Conservation (phyloP, 2,888 invertebrate genomes). For the Plusia festucae region DNA sequence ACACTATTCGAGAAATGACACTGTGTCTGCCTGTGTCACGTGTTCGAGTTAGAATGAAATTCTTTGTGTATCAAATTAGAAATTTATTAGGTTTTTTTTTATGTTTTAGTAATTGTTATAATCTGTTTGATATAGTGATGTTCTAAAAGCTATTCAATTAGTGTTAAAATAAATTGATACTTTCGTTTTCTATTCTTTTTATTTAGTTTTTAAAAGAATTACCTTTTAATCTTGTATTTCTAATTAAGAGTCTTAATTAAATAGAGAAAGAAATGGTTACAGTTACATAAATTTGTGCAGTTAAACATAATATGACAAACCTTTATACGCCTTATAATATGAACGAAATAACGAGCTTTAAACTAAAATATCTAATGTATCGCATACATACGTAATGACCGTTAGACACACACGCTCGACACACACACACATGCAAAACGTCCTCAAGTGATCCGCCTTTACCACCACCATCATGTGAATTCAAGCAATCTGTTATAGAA, state of each 20-base stretch:
- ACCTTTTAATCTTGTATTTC: not conserved
- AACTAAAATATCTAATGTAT: slow-evolving; percentile 63
- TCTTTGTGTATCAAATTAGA: slow-evolving; percentile 34
- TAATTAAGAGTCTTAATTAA: not conserved
- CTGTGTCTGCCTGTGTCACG: slow-evolving; percentile 42
- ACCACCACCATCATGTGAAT: slow-evolving; percentile 80
- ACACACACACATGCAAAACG: slow-evolving; percentile 65
- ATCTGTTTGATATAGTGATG: not conserved
- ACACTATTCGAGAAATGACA: slow-evolving; percentile 43
- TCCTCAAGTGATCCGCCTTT: slow-evolving; percentile 86
- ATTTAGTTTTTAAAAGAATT: not conserved
- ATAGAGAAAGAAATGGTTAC: not conserved
- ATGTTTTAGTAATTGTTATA: not conserved
- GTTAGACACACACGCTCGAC: slow-evolving; percentile 61
- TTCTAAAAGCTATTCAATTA: slow-evolving; percentile 5
- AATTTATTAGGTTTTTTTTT: slow-evolving; percentile 27
- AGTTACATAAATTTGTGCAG: not conserved
- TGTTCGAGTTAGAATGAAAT: slow-evolving; percentile 17
- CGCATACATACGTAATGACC: slow-evolving; percentile 60
- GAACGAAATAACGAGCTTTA: slow-evolving; percentile 57
- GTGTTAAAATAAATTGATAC: not conserved
- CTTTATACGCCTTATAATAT: slow-evolving; percentile 55
- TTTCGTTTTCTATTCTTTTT: not conserved
- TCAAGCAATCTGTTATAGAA: slow-evolving; percentile 79
- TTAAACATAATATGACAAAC: slow-evolving; percentile 22